Base-by-base conservation (phyloP, 2,797 vertebrate genomes). In the Sebastes kiyomatsui region DNA sequence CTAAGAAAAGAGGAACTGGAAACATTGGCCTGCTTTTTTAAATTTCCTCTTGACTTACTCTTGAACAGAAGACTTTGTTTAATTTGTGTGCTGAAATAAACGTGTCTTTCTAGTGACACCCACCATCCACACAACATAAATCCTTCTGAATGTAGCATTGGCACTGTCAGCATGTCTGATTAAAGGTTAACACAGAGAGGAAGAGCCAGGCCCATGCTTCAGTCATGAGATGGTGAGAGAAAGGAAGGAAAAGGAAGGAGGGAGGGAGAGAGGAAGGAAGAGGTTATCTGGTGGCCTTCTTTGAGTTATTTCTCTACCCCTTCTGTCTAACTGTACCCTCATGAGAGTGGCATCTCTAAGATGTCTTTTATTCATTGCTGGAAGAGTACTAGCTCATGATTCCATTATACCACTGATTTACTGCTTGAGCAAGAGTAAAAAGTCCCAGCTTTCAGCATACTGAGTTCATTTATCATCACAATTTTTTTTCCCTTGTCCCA, bases 161-260 rank as follows among this genome's bases (percentile, higher is more conserved):
- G 35, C 23, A 42, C 33, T 72, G 38, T 74, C 56, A 18, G 33
- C 12, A 35, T 72, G 46, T 66, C 10, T 84, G 67, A 86, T 80
- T 54, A 82, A 76, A 77, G 62, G 42, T 77, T 67, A 74, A 55
- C 28, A 35, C 8, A 16, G 16, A 71, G 42, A 75, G 67, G 69
- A 84, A 69, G 54, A 81, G 66, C 76, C 20, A 6, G 32, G 46
- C 65, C 33, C 54, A 49, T 16, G n/a, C 6, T 69, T 79, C 61
- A 78, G 46, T 88, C 70, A 79, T 64, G 46, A 82, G 65, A 60
- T 67, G 33, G 3, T 32, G 46, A 67, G 65, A 82, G 74, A 60
- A 69, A 85, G 87, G 81, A 89, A 92, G 86, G 86, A 86, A 90
- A 56, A 58, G 54, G 59, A 56, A 58, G 54, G 59, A 67, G 71